Conservation (phyloP, 2,113 vertebrate species). For the Globicephala melas region DNA sequence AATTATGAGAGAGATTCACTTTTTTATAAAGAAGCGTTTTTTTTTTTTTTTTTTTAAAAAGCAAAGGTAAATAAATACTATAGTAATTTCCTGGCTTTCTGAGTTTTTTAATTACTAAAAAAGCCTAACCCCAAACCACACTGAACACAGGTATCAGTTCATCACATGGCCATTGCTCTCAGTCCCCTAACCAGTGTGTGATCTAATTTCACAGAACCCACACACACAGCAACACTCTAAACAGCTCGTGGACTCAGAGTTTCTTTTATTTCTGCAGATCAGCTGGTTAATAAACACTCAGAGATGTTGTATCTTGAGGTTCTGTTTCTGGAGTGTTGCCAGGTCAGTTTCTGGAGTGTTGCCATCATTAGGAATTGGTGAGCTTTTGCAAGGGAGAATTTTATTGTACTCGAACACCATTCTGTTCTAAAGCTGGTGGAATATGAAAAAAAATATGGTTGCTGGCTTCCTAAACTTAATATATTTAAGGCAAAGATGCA, state of each 20-base stretch:
- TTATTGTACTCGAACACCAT: background rate
- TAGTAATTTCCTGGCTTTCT: background rate
- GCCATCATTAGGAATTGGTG: background rate
- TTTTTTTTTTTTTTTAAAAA: background rate
- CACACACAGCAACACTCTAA: background rate
- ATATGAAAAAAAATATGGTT: background rate
- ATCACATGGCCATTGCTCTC: background rate
- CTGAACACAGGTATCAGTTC: background rate
- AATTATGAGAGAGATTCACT: background rate
- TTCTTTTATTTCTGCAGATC: background rate
- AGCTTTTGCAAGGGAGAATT: background rate
- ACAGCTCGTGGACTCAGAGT: background rate
- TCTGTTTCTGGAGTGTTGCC: background rate
- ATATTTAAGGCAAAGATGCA: background rate
- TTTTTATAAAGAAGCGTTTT: background rate
- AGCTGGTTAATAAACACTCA: background rate
- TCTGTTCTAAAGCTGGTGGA: background rate
- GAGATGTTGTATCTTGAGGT: background rate
- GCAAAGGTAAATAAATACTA: background rate
- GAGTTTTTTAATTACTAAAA: background rate
- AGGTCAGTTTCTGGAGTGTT: too few species aligned
- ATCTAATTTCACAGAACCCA: background rate
- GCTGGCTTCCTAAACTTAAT: background rate
- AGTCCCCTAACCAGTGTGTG: background rate
- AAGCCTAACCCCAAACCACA: background rate